A percentile compares a stretch with the other conserved stretches of the same genome.
Conservation (phyloP, 2,888 invertebrate species). For the Meloe dianella region DNA sequence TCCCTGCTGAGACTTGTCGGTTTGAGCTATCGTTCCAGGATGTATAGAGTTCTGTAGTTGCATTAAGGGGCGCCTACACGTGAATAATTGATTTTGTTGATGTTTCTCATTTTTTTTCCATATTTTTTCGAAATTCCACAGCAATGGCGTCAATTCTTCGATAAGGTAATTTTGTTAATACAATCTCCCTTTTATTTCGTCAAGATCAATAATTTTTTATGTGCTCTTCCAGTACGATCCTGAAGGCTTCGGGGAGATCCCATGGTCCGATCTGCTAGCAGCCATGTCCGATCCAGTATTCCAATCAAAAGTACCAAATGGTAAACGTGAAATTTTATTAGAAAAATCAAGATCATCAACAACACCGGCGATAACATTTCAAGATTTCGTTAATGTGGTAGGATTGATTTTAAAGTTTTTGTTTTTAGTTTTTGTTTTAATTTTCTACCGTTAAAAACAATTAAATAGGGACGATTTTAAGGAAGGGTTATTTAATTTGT, state of each 20-base stretch:
- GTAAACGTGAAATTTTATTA: constrained; percentile 65
- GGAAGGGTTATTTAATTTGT: background rate
- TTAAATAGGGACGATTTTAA: background rate
- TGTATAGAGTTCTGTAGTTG: no score
- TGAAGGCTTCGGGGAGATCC: constrained; percentile 92
- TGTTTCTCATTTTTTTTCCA: constrained; percentile 56
- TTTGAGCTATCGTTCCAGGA: background rate
- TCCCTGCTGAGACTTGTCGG: no score
- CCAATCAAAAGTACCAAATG: constrained; percentile 54
- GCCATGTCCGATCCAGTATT: constrained; percentile 66
- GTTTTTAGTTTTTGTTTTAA: constrained; percentile 4
- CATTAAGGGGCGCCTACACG: no score
- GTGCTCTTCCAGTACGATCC: constrained; percentile 76
- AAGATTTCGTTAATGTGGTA: constrained; percentile 94
- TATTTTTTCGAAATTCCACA: constrained; percentile 53
- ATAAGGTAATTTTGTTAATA: constrained; percentile 66
- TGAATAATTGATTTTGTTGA: no score
- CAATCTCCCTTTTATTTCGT: no score
- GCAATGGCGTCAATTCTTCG: constrained; percentile 90
- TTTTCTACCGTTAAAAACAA: background rate
- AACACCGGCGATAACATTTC: constrained; percentile 84
- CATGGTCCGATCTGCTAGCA: constrained; percentile 81
- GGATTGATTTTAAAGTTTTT: constrained; percentile 60
- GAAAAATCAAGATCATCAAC: constrained; percentile 75
- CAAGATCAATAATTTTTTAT: background rate